phyloP scores from a whole-genome alignment of 2,113 vertebrate species.

The Numenius arquata region DNA sequence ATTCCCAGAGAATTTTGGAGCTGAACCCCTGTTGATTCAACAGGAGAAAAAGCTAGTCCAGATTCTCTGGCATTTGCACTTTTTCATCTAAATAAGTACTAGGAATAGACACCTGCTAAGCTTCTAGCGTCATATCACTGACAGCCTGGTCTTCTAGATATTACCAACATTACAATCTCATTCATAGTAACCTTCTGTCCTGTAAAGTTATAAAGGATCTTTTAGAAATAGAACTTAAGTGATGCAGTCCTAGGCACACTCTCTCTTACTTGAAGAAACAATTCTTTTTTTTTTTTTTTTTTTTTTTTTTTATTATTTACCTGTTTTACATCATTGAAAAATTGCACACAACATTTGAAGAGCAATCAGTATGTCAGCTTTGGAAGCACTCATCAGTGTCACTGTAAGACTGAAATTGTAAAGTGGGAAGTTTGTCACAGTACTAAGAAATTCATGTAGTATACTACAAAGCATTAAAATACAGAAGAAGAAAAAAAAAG shows the following conservation, averaged over 20 bases:
- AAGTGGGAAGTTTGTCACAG: slow-evolving; percentile 16
- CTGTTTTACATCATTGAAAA: slow-evolving; percentile 46
- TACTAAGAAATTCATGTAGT: slow-evolving; percentile 15
- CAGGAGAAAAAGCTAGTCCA: neutral
- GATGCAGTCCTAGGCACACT: neutral
- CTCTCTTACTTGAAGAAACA: neutral
- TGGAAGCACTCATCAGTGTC: slow-evolving; percentile 47
- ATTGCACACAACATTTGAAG: slow-evolving; percentile 51
- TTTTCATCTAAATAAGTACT: neutral
- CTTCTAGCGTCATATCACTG: neutral
- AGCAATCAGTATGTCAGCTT: slow-evolving; percentile 49
- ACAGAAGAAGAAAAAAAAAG: neutral
- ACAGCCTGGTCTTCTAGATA: neutral
- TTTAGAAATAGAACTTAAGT: neutral
- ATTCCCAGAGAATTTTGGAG: neutral
- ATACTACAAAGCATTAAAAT: slow-evolving; percentile 10
- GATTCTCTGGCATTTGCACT: neutral
- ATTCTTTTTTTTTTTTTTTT: neutral
- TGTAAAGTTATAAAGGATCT: neutral
- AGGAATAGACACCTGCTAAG: neutral
- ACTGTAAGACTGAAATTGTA: slow-evolving; percentile 45
- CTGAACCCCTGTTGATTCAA: neutral
- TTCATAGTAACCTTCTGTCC: neutral
- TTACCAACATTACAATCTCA: neutral
- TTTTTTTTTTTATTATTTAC: slow-evolving; percentile 21